Conservation (phyloP, 2,113 vertebrate genomes). For the Heterotilapia buettikoferi region DNA sequence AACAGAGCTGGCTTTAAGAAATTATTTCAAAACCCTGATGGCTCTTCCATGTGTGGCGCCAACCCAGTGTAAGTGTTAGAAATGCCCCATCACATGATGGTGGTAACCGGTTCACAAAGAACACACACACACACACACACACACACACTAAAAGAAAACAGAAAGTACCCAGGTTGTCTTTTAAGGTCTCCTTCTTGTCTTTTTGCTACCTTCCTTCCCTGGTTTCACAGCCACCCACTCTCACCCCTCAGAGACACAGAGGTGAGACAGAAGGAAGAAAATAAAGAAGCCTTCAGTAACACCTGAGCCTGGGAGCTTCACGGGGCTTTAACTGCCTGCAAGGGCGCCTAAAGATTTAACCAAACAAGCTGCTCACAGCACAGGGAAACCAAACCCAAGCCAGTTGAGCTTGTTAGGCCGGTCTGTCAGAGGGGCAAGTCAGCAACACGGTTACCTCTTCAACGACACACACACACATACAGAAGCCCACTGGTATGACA, state of each 20-base stretch:
- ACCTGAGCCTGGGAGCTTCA: slow-evolving; percentile 2
- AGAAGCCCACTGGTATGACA: slow-evolving; percentile 56
- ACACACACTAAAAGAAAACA: background rate
- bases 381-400: slow-evolving; percentile 66
- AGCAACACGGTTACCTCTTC: slow-evolving; percentile 49
- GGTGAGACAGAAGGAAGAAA: background rate
- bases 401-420: slow-evolving; percentile 69
- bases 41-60: background rate
- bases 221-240: background rate
- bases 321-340: slow-evolving; percentile 22
- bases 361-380: slow-evolving; percentile 44
- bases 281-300: background rate
- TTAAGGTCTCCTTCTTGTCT: background rate
- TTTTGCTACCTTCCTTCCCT: background rate
- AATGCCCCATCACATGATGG: slow-evolving; percentile 6
- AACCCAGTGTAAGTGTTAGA: background rate
- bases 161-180: background rate
- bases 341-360: slow-evolving; percentile 41
- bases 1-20: slow-evolving; percentile 38
- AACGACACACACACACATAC: slow-evolving; percentile 36
- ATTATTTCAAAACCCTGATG: slow-evolving; percentile 25
- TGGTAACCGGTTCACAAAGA: background rate
- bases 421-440: slow-evolving; percentile 71
- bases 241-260: background rate
- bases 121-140: background rate